A percentile compares a stretch with the other conserved stretches of the same genome.
These are phyloP conservation scores for Helicoverpa armigera DNA, from an alignment of 1,140 invertebrate genomes.

Conservation along the genomic window DNA sequence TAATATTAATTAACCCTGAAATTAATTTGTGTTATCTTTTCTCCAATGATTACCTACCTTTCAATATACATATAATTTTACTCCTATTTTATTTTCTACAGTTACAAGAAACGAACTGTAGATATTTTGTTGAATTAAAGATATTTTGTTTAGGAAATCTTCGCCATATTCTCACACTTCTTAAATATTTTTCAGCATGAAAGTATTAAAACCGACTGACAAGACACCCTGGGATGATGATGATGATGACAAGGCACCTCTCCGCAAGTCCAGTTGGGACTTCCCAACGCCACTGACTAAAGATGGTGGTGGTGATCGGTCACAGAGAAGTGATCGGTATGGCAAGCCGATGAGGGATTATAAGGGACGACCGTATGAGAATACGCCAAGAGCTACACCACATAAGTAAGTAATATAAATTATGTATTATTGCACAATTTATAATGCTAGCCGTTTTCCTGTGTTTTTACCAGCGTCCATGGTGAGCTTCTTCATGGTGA, in stretches of 20 bases:
- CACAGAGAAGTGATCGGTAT: conserved; percentile 67
- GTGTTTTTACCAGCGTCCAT: no score
- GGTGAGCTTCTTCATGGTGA: no score
- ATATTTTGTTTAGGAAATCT: no score
- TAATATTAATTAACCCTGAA: no score
- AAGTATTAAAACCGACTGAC: conserved; percentile 90
- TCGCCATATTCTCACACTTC: no score
- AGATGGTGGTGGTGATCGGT: conserved; percentile 83
- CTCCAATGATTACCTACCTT: no score
- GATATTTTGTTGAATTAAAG: no score
- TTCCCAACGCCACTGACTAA: conserved; percentile 93
- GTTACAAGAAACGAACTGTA: no score
- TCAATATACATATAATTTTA: no score
- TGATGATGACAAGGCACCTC: conserved; percentile 91
- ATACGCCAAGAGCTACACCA: conserved; percentile 92
- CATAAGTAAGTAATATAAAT: conserved; percentile 89
- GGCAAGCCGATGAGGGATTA: conserved; percentile 76
- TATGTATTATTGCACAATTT: background rate
- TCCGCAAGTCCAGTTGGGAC: conserved; percentile 95
- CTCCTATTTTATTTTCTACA: no score
- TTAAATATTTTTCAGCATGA: conserved; percentile 84
- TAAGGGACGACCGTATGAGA: conserved; percentile 89
- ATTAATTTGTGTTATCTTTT: no score
- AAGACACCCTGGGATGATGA: conserved; percentile 96
- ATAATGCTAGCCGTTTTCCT: no score